Evolutionary conservation across 2,888 invertebrate genomes (phyloP).

Genomic region (Lamellibrachia columna): DNA sequence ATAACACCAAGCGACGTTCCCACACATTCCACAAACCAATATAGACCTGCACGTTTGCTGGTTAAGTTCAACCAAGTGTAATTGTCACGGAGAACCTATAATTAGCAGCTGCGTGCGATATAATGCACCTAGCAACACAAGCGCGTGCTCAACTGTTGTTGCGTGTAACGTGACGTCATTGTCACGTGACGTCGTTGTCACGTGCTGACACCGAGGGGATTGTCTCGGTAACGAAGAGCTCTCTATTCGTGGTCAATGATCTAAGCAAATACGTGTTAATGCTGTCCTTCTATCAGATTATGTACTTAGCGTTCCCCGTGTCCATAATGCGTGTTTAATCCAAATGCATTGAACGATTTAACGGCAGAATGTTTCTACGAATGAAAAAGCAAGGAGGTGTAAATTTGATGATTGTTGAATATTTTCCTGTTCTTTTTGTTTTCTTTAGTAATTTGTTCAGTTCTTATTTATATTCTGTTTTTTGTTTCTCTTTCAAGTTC

Average conservation of each 20-base stretch:
- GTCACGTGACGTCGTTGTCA: too few relatives aligned
- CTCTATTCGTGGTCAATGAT: background rate
- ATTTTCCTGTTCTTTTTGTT: too few relatives aligned
- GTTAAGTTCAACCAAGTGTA: background rate
- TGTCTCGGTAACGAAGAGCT: background rate
- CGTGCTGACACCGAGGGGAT: background rate
- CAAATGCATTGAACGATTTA: background rate
- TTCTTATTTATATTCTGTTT: too few relatives aligned
- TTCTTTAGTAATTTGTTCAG: too few relatives aligned
- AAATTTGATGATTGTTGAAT: too few relatives aligned
- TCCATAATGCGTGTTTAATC: background rate
- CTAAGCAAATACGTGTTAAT: background rate
- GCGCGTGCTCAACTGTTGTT: background rate
- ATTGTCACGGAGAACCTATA: background rate
- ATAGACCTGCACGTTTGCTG: background rate
- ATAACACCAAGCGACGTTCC: background rate
- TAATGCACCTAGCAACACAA: background rate
- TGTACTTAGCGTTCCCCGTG: background rate
- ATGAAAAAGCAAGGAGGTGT: too few relatives aligned
- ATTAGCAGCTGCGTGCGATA: background rate
- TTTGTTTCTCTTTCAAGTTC: too few relatives aligned
- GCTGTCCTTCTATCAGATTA: background rate
- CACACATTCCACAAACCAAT: background rate
- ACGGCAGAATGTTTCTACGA: background rate
- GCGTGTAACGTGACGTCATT: background rate